phyloP scores from a whole-genome alignment of 1,140 invertebrate species.

The Bombus affinis region DNA sequence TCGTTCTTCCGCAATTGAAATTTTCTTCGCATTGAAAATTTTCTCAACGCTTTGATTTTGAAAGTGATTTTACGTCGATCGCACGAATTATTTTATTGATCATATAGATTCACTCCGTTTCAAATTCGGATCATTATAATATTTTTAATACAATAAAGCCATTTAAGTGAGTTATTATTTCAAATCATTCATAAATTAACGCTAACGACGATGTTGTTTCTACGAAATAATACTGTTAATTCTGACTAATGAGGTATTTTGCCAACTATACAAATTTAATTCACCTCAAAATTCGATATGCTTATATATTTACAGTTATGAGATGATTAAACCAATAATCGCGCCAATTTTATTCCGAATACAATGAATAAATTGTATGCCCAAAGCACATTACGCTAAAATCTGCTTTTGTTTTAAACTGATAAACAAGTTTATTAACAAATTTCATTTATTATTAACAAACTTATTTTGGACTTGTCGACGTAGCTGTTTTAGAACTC shows the following conservation, averaged over 20 bases:
- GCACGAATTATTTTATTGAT: background rate
- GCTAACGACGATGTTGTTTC: background rate
- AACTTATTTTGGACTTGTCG: background rate
- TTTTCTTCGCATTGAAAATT: background rate
- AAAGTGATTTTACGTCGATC: too few relatives aligned
- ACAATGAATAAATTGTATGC: background rate
- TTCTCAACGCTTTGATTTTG: too few relatives aligned
- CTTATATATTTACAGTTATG: background rate
- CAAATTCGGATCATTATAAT: background rate
- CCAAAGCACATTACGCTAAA: background rate
- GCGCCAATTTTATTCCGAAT: background rate
- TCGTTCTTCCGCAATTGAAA: background rate
- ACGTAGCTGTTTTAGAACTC: background rate
- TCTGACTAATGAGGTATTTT: background rate
- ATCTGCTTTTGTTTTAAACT: background rate
- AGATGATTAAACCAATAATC: background rate
- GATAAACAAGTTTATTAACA: too few relatives aligned
- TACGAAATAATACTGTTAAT: background rate
- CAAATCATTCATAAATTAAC: background rate
- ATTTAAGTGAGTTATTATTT: background rate
- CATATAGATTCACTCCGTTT: background rate
- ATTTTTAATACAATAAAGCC: background rate
- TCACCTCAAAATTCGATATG: background rate
- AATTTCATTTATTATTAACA: too few relatives aligned
- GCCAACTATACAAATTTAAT: background rate